Conservation (phyloP, 2,797 vertebrate genomes). For the Sebastes miniatus region DNA sequence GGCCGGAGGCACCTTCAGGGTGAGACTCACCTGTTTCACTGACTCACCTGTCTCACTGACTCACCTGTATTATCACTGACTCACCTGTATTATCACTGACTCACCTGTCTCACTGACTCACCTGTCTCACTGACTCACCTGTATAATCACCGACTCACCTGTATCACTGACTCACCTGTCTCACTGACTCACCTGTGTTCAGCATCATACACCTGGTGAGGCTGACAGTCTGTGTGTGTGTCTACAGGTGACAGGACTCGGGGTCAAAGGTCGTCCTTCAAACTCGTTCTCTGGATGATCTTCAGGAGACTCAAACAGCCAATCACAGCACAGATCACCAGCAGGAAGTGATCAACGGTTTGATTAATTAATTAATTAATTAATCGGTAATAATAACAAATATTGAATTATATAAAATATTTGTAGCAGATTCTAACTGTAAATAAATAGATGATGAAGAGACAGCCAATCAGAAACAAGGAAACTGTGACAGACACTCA, state of each 20-base stretch:
- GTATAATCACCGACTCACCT: too few relatives aligned
- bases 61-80: too few relatives aligned
- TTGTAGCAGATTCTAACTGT: too few relatives aligned
- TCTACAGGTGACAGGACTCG: constrained; percentile 84
- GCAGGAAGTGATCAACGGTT: neutral
- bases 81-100: too few relatives aligned
- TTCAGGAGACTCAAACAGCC: neutral
- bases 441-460: too few relatives aligned
- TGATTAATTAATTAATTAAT: too few relatives aligned
- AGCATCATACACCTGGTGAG: neutral
- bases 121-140: neutral
- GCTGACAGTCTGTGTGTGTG: neutral
- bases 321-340: neutral
- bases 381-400: too few relatives aligned
- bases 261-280: constrained; percentile 86
- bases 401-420: too few relatives aligned
- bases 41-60: neutral
- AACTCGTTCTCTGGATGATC: constrained; percentile 81
- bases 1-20: constrained; percentile 91
- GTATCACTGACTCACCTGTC: neutral
- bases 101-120: neutral
- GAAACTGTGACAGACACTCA: too few relatives aligned
- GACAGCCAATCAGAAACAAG: too few relatives aligned
- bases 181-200: neutral
- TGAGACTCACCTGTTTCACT: constrained; percentile 46